Conservation (phyloP, 2,113 vertebrate species). For the Paedocypris sp. region DNA sequence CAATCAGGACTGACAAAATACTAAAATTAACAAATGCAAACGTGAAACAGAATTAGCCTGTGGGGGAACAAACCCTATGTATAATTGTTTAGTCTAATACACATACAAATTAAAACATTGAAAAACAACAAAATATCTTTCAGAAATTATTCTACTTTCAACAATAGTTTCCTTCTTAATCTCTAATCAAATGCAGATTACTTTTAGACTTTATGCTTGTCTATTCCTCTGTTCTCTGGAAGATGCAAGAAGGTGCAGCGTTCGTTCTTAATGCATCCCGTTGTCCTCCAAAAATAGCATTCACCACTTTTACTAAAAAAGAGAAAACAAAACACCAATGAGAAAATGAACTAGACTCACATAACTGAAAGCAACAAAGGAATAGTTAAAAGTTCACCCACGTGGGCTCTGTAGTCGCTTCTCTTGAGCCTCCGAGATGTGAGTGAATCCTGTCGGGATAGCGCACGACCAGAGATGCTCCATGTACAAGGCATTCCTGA, state of each 20-base stretch:
- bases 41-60: too few relatives aligned
- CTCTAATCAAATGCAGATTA: too few relatives aligned
- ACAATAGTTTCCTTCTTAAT: too few relatives aligned
- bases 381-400: not conserved
- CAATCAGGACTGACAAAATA: too few relatives aligned
- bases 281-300: conserved; percentile 62
- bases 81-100: too few relatives aligned
- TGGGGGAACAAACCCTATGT: too few relatives aligned
- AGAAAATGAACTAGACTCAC: not conserved
- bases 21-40: too few relatives aligned
- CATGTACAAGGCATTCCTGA: conserved; percentile 49
- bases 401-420: conserved; percentile 23
- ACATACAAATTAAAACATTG: too few relatives aligned
- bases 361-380: not conserved
- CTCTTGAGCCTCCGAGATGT: conserved; percentile 35
- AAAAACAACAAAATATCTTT: too few relatives aligned
- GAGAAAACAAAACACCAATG: not conserved
- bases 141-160: too few relatives aligned
- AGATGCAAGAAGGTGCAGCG: conserved; percentile 51
- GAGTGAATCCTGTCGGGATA: conserved; percentile 40
- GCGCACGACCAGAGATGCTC: conserved; percentile 44
- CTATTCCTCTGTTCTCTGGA: conserved; percentile 52
- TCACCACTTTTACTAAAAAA: conserved; percentile 43
- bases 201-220: conserved; percentile 34
- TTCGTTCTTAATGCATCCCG: conserved; percentile 47